Evolutionary conservation across 2,888 invertebrate genomes (phyloP).

Genomic region (Pheosia gnoma): DNA sequence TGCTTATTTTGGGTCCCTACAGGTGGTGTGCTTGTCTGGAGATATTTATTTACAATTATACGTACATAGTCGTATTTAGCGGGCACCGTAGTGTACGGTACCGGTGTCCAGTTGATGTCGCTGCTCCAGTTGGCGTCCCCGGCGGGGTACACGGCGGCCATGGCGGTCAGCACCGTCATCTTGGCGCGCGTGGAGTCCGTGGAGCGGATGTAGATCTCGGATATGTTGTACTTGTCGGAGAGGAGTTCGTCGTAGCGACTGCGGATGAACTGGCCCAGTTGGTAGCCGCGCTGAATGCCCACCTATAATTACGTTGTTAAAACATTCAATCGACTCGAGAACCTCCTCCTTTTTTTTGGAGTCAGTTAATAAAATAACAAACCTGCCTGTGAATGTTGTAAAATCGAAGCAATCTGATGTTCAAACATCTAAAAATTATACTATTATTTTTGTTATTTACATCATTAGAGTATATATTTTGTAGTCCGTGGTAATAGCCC

Average conservation of each 20-base stretch:
- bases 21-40: too few species aligned
- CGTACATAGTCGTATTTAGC: slow-evolving; percentile 49
- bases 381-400: too few species aligned
- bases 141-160: slow-evolving; percentile 52
- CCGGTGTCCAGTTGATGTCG: slow-evolving; percentile 46
- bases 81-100: slow-evolving; percentile 51
- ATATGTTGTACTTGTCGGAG: slow-evolving; percentile 47
- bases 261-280: slow-evolving; percentile 44
- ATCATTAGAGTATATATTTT: too few species aligned
- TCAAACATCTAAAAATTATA: too few species aligned
- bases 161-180: slow-evolving; percentile 53
- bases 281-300: slow-evolving; percentile 45
- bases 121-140: slow-evolving; percentile 42
- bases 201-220: slow-evolving; percentile 58
- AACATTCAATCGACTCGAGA: too few species aligned
- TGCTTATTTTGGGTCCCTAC: too few species aligned
- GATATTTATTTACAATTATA: slow-evolving; percentile 8
- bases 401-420: too few species aligned
- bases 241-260: slow-evolving; percentile 47
- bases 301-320: slow-evolving; percentile 14
- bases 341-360: too few species aligned
- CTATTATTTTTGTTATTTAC: too few species aligned
- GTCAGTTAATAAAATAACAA: too few species aligned
- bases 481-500: too few species aligned
- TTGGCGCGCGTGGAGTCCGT: slow-evolving; percentile 58